phyloP scores from a whole-genome alignment of 2,113 vertebrate genomes.

The Mesembrinibis cayennensis region DNA sequence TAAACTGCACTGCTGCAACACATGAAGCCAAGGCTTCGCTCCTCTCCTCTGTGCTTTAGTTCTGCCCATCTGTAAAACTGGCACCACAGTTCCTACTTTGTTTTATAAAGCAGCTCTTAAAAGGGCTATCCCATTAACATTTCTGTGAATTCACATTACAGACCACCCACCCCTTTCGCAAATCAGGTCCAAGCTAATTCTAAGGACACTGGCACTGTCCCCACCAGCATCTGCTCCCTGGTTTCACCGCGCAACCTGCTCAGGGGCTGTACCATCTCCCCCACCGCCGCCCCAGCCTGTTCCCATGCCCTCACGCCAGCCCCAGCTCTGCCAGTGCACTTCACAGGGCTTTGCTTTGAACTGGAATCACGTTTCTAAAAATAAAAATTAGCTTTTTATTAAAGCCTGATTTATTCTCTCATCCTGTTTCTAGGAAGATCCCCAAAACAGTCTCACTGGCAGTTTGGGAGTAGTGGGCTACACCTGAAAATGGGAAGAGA shows the following conservation, averaged over 20 bases:
- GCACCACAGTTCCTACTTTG: not conserved
- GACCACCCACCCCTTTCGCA: not conserved
- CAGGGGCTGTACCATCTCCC: not conserved
- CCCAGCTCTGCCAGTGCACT: not conserved
- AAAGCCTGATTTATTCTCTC: not conserved
- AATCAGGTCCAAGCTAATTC: not conserved
- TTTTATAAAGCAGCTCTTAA: not conserved
- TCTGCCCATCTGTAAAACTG: not conserved
- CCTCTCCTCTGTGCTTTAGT: not conserved
- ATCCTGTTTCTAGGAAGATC: not conserved
- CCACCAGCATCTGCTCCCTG: not conserved
- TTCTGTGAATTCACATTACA: not conserved
- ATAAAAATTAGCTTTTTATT: not conserved
- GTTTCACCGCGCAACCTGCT: not conserved
- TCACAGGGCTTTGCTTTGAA: not conserved
- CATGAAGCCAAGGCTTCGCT: fast-evolving
- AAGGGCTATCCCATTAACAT: not conserved
- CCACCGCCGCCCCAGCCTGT: not conserved
- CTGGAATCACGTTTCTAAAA: not conserved
- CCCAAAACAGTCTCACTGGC: not conserved
- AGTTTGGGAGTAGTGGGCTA: fast-evolving
- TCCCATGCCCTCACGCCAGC: fast-evolving
- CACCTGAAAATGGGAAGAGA: not conserved
- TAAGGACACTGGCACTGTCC: not conserved
- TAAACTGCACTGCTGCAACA: not conserved